Base-by-base conservation (phyloP, 2,888 invertebrate species). In the Glaucopsyche alexis region DNA sequence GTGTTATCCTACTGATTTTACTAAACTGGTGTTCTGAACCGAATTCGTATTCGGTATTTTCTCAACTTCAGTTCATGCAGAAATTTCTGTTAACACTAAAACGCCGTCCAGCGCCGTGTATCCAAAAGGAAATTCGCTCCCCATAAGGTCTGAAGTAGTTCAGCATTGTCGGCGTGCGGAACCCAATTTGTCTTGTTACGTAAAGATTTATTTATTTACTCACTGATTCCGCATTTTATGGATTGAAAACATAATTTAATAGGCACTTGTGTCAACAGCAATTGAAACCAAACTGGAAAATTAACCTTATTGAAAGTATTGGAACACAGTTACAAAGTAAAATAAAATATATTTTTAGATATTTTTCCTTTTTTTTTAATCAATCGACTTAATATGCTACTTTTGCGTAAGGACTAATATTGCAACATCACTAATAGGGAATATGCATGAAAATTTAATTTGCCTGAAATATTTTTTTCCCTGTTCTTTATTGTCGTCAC, bases 181-280 rank as follows among this genome's bases (percentile, higher is more conserved):
- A 55, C 55, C 19, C 55, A 55, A 55, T 55, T 55, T 55, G 55
- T 55, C 55, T 55, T 55, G 55, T 55, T 55, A 19, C 55, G 55
- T 55, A 4, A 8, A 16, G 52, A 8, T 3, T 52, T 55, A 55
- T 55, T 55, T 52, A 16, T 52, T 55, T 55, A 55, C 11, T 1
- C 11, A 19, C 55, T 3, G 19, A 55, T 55, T 55, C 19, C 55
- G 55, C 55, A 55, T 19, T 55, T 9, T 19, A 3, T 19, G 55
- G 16, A n/a, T 2, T 29, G 29, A 29, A 55, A 19, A 55, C 19
- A 9, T 55, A 6, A 19, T 19, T 9, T 52, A 16, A 8, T 16
- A 16, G 52, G 14, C 2, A 52, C 3, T 52, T 16, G 52, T 0
- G 52, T 9, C 7, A n/a, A n/a, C 14, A 5, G n/a, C n/a, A 50